Evolutionary conservation across 2,797 vertebrate species (phyloP).

Genomic region (Borostomias antarcticus): DNA sequence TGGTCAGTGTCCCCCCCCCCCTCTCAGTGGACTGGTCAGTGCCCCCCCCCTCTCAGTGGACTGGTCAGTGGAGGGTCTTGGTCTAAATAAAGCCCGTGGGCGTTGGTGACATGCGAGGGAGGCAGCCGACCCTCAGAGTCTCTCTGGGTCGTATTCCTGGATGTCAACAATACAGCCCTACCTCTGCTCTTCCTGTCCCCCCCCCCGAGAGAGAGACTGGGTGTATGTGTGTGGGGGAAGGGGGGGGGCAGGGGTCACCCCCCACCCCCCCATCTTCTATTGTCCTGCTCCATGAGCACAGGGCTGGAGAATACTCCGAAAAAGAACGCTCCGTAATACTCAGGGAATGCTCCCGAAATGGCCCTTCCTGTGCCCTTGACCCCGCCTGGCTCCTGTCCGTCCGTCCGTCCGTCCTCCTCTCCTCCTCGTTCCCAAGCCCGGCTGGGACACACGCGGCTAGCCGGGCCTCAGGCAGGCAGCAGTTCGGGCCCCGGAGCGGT

Average conservation of each 20-base stretch:
- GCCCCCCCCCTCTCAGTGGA: slow-evolving; percentile 37
- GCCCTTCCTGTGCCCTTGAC: slow-evolving; percentile 32
- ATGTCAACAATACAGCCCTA: slow-evolving; percentile 65
- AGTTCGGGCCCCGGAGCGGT: slow-evolving; percentile 22
- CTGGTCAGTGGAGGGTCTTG: slow-evolving; percentile 24
- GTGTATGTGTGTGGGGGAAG: slow-evolving; percentile 17
- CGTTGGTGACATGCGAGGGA: slow-evolving; percentile 56
- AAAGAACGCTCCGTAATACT: slow-evolving; percentile 25
- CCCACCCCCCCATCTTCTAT: slow-evolving; percentile 69
- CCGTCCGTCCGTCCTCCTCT: slow-evolving; percentile 41
- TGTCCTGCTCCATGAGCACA: slow-evolving; percentile 53
- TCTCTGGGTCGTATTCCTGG: slow-evolving; percentile 59
- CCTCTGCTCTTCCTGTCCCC: slow-evolving; percentile 69
- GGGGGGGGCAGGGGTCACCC: slow-evolving; percentile 59
- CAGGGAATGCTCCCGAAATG: slow-evolving; percentile 45
- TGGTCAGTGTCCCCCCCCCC: too few relatives aligned
- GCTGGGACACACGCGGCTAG: slow-evolving; percentile 3
- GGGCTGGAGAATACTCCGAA: slow-evolving; percentile 16
- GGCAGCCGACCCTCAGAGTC: slow-evolving; percentile 57
- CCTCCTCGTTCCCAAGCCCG: slow-evolving; percentile 51
- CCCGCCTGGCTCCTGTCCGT: neutral
- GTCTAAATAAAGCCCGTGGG: slow-evolving; percentile 64
- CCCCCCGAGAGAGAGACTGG: slow-evolving; percentile 25
- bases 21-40: too few relatives aligned
- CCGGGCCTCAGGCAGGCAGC: slow-evolving; percentile 55